Evolutionary conservation across 2,113 vertebrate species (phyloP), one percentile per base, ranked within the genome.

Genomic region (Camelus bactrianus): DNA sequence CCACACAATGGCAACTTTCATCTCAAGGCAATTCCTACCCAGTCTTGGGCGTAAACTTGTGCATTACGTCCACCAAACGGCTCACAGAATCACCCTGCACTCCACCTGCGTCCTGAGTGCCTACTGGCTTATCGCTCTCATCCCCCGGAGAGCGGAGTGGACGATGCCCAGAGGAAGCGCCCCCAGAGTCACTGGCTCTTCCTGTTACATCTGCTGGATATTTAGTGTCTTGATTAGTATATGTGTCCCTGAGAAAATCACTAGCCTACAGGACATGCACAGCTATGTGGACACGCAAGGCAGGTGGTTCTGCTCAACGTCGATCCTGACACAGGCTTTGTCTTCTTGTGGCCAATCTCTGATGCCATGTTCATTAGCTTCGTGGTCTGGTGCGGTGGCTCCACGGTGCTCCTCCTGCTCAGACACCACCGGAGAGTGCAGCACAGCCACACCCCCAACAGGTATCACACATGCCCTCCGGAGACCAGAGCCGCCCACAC

Each of bases 1-100:
- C 1, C 75, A 73, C 56, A 16, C 1, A 0, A 4, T 32, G 52
- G 28, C 19, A 28, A 24, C 24, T 46, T 73, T 86, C 62, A n/a
- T 28, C 6, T 13, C 4, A 1, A 8, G n/a, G 22, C 30, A 8
- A 0, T n/a, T 12, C 20, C 14, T 90, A 2, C 26, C 54, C 2
- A 6, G 0, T n/a, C 19, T 79, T 3, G 62, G n/a, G 8, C 72
- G n/a, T 72, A 22, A 85, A n/a, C 0, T 56, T 32, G 16, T 35
- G 2, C 38, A 60, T 60, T 42, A 17, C 0, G 0, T 26, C 14
- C 50, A 38, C 1, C 12, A 38, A 19, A 15, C 17, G 28, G 35
- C 84, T 69, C 6, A 0, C 0, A 1, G 62, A 79, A 46, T 70
- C 52, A 4, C 6, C 16, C 17, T 72, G 28, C 54, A 70, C 54